Percentiles rank a stretch among this genome's conserved stretches.
These are phyloP conservation scores for Lithobates sylvaticus DNA, from an alignment of 2,797 vertebrate species.

Conservation along the genomic window DNA sequence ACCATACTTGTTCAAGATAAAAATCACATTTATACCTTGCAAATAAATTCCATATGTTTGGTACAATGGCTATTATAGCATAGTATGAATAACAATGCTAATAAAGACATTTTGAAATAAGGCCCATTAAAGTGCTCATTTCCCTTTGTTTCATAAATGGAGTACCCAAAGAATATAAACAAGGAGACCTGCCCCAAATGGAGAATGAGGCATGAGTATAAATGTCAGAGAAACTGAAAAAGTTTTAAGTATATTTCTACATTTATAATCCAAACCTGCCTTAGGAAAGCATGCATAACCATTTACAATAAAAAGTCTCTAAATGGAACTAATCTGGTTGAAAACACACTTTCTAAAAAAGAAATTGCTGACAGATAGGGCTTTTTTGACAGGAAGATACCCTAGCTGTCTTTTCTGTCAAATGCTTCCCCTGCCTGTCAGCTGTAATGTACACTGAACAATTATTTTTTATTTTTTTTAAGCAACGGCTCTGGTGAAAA, in stretches of 20 bases:
- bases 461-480: too few species aligned
- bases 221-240: background rate
- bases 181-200: background rate
- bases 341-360: too few species aligned
- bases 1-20: slow-evolving; percentile 45
- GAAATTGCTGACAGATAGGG: too few species aligned
- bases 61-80: slow-evolving; percentile 38
- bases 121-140: background rate
- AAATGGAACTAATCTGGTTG: too few species aligned
- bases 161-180: background rate
- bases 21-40: slow-evolving; percentile 50
- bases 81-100: slow-evolving; percentile 42
- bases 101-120: slow-evolving; percentile 43
- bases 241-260: background rate
- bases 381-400: too few species aligned
- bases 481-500: too few species aligned
- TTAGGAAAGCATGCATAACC: too few species aligned
- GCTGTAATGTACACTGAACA: too few species aligned
- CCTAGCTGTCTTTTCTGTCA: too few species aligned
- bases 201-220: background rate
- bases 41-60: slow-evolving; percentile 59
- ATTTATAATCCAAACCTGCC: background rate
- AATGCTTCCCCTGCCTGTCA: too few species aligned
- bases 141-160: background rate
- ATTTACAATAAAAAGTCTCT: too few species aligned